A percentile compares a stretch with the other conserved stretches of the same genome.
Conservation (phyloP, 2,113 vertebrate genomes). For the Trinectes maculatus region DNA sequence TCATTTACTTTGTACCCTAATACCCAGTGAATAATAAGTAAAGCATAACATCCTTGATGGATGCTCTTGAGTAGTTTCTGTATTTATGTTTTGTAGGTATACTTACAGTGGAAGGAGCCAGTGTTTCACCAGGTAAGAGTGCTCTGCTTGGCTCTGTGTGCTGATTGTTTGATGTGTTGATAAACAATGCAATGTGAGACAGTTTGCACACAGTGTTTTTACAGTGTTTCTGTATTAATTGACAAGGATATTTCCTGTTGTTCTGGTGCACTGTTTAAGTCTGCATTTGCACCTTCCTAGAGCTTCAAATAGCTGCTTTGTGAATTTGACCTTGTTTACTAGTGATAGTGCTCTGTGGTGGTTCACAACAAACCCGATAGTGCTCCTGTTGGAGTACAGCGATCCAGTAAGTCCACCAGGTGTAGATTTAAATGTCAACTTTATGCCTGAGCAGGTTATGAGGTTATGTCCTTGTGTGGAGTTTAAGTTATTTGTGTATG, state of each 20-base stretch:
- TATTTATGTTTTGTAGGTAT: constrained; percentile 84
- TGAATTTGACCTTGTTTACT: constrained; percentile 36
- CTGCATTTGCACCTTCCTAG: not conserved
- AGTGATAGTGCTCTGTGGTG: constrained; percentile 16
- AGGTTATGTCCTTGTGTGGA: not conserved
- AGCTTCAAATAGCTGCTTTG: constrained; percentile 4
- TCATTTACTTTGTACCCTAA: not conserved
- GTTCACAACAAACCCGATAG: not conserved
- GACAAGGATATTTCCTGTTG: not conserved
- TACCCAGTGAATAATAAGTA: not conserved
- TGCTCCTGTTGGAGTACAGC: not conserved
- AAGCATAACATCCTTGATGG: not conserved
- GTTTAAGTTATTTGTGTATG: too few species aligned
- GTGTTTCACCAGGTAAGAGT: constrained; percentile 95
- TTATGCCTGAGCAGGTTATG: not conserved
- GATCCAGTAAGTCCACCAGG: not conserved
- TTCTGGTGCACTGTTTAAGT: not conserved
- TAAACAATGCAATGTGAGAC: too few species aligned
- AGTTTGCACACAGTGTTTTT: too few species aligned
- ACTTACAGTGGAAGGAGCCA: constrained; percentile 95
- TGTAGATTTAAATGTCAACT: not conserved
- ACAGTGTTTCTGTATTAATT: not conserved
- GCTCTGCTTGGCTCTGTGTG: not conserved
- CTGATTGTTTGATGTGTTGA: constrained; percentile 65
- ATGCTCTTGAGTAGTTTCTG: constrained; percentile 23